Evolutionary conservation across 2,113 vertebrate genomes (phyloP), one percentile per base, ranked within the genome.

Genomic region (Grammomys dolichurus): DNA sequence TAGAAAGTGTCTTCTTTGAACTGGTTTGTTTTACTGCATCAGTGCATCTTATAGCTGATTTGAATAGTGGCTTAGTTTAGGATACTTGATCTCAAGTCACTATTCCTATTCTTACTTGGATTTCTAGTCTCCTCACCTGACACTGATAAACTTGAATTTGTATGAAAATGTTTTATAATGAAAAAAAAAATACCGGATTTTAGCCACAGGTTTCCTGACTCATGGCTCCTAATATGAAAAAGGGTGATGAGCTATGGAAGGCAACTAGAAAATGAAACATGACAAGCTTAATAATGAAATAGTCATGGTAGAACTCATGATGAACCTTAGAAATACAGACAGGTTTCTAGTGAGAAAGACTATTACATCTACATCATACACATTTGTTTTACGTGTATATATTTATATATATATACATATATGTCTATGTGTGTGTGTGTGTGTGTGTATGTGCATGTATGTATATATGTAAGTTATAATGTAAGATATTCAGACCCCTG

Each of bases 31-130:
- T 89, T 69, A 31, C 12, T 69, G 84, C 40, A 10, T 26, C 70
- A 56, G 2, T 65, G 22, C n/a, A 58, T 77, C 11, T 89, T 76
- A 75, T 17, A 17, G 78, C 10, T 81, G 33, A 70, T 43, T 70
- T 7, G 86, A 67, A 20, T 12, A 24, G 33, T 22, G 31, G 4
- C 31, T 89, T 65, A 31, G 36, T 33, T 65, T 0, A 43, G 22
- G 63, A 26, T 51, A 24, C 73, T 48, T 69, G 40, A 43, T 40
- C 76, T 81, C 13, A 24, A 12, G 33, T 36, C 81, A 36, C 17
- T 67, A 86, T 92, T 17, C 17, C 40, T 93, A 46, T 82, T 95
- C 31, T 82, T 92, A 46, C 36, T 17, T 19, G 48, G 19, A 67
- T 20, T 5, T 5, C 4, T 6, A 73, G 7, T 24, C 2, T 14